Evolutionary conservation across 2,888 invertebrate genomes (phyloP), one percentile per base, ranked within the genome.

Genomic region (Nineta flava): DNA sequence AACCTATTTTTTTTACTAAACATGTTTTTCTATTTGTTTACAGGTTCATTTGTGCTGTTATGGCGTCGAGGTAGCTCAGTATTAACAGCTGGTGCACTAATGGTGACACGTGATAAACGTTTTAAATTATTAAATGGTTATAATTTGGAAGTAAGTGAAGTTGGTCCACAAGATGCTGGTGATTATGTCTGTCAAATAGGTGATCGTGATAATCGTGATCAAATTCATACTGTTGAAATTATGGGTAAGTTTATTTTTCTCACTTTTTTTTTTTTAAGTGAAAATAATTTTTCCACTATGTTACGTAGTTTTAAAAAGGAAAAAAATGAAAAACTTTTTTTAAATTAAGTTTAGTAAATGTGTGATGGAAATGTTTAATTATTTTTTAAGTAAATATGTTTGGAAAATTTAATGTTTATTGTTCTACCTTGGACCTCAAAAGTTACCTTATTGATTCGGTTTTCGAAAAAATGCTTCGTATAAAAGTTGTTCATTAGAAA

Each of bases 121-220:
- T 79, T 81, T 62, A 71, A 78, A 10, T 72, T 83, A 42, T 79
- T 79, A 3, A 79, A 79, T 49, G 81, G 81, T 2, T 81, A 78
- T 61, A 81, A 81, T 58, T 66, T 83, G 51, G 79, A 81, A 66
- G 81, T 83, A 54, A 76, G 75, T 46, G 77, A 79, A 55, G 79
- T 83, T 1, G 76, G 77, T 41, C 81, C 81, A 0, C 49, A 49
- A 34, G 44, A 49, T 21, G 49, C 49, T 13, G 49, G 49, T 19
- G 49, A 82, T 69, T 83, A 83, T 68, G 78, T 82, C n/a, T 83
- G 83, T 62, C 82, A 82, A 68, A 77, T 83, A 55, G 79, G 80
- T 46, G 81, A 81, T 64, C 74, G 77, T 46, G 75, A 77, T 53
- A 76, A 77, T 44, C 70, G 77, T 13, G 81, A 82, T 62, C 81